phyloP scores from a whole-genome alignment of 2,888 invertebrate genomes.

The Lithophane leautieri region DNA sequence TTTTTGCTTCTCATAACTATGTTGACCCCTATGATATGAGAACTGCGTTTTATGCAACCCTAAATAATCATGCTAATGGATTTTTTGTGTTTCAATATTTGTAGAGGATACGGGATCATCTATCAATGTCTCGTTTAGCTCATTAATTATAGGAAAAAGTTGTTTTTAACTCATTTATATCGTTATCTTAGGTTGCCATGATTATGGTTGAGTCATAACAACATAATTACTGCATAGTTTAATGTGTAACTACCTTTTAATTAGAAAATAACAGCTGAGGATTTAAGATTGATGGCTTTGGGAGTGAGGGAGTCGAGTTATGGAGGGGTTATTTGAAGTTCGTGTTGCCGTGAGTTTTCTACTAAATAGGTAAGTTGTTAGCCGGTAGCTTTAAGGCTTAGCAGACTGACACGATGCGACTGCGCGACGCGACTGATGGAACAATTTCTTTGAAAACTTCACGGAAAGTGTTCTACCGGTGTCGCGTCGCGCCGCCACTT shows the following conservation, averaged over 20 bases:
- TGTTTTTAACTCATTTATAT: constrained; percentile 42
- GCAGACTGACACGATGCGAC: too few species aligned
- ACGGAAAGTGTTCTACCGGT: too few species aligned
- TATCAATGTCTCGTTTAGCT: constrained; percentile 57
- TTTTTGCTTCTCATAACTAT: not conserved
- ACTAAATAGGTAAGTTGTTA: not conserved
- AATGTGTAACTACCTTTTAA: constrained; percentile 60
- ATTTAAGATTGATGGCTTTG: constrained; percentile 50
- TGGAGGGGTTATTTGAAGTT: constrained; percentile 5
- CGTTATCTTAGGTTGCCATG: constrained; percentile 37
- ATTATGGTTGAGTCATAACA: constrained; percentile 48
- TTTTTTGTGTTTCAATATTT: constrained; percentile 57
- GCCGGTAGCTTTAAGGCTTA: not conserved
- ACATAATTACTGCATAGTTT: constrained; percentile 53
- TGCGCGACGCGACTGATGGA: too few species aligned
- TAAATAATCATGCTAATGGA: constrained; percentile 23
- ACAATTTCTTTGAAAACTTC: too few species aligned
- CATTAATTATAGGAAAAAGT: constrained; percentile 53
- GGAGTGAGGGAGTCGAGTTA: constrained; percentile 7
- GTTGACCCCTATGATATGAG: not conserved
- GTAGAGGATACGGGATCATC: constrained; percentile 43
- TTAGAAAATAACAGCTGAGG: constrained; percentile 51
- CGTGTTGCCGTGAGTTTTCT: not conserved
- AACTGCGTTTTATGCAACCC: constrained; percentile 17
- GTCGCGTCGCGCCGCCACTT: too few species aligned